These are phyloP conservation scores for Eupithecia abbreviata DNA, from an alignment of 2,888 invertebrate genomes.

Conservation along the genomic window DNA sequence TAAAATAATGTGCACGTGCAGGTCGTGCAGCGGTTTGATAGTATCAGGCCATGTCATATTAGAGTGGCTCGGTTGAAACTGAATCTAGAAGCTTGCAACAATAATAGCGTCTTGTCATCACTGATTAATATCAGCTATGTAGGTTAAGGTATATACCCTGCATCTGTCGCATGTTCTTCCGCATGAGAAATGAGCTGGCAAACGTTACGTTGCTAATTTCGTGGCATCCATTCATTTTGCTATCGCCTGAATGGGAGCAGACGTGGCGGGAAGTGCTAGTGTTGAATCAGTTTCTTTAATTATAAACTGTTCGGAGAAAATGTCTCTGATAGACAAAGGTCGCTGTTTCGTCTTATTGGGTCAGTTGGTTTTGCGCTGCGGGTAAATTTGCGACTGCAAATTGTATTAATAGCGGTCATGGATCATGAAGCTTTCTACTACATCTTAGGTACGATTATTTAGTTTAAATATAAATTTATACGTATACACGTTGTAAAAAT, in stretches of 20 bases:
- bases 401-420: not conserved
- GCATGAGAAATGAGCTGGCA: constrained; percentile 79
- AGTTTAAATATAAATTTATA: no score
- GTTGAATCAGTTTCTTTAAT: constrained; percentile 45
- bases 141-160: constrained; percentile 31
- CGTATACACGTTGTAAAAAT: no score
- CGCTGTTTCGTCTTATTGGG: not conserved
- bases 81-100: constrained; percentile 15
- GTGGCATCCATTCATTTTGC: constrained; percentile 78
- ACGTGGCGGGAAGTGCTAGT: constrained; percentile 54
- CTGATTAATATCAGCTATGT: constrained; percentile 37
- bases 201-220: constrained; percentile 76
- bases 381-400: not conserved
- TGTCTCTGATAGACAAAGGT: not conserved
- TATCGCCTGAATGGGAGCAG: constrained; percentile 76
- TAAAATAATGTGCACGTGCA: not conserved
- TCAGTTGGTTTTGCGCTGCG: not conserved
- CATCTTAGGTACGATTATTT: not conserved
- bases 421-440: not conserved
- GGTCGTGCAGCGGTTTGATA: not conserved
- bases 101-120: constrained; percentile 27
- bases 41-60: constrained; percentile 5
- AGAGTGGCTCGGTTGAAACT: not conserved
- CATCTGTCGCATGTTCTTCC: constrained; percentile 62
- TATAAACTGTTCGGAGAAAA: constrained; percentile 16